Conservation (phyloP, 2,888 invertebrate species). For the Zaprionus obscuricornis region DNA sequence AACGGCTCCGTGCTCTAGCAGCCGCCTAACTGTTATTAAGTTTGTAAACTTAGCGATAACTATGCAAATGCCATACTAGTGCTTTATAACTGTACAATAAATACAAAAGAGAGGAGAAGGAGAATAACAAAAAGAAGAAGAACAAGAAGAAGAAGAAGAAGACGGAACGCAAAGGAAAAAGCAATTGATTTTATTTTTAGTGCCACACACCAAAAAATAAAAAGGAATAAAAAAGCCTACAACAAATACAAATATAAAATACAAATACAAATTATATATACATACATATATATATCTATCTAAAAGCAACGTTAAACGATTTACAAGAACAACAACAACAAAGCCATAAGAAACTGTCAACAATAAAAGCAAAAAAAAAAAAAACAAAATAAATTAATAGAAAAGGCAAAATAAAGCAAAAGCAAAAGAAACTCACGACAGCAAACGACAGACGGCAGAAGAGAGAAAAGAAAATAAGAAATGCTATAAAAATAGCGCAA, state of each 20-base stretch:
- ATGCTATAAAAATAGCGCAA: constrained; percentile 66
- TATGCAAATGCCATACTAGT: constrained; percentile 71
- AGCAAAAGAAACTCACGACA: constrained; percentile 35
- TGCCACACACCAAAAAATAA: constrained; percentile 48
- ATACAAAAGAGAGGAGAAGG: constrained; percentile 29
- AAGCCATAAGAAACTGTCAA: constrained; percentile 61
- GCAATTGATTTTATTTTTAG: constrained; percentile 79
- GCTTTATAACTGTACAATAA: constrained; percentile 79
- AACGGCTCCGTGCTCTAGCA: constrained; percentile 3
- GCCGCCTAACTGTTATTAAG: constrained; percentile 52
- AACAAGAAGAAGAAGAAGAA: background rate
- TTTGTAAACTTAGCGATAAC: constrained; percentile 50
- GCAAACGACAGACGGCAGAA: constrained; percentile 18
- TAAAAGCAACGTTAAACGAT: constrained; percentile 62
- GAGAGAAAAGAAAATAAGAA: constrained; percentile 7
- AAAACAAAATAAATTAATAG: constrained; percentile 5
- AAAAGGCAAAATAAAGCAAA: constrained; percentile 29
- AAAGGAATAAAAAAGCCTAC: constrained; percentile 24
- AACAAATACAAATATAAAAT: constrained; percentile 19
- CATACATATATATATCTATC: background rate
- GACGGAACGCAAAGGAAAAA: constrained; percentile 36
- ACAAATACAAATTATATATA: constrained; percentile 24
- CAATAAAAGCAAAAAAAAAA: constrained; percentile 32
- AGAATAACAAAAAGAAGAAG: constrained; percentile 4
- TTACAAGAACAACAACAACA: constrained; percentile 49